A percentile compares a stretch with the other conserved stretches of the same genome.
Evolutionary conservation across 2,797 vertebrate genomes (phyloP).

Genomic region (Lacerta viridis): DNA sequence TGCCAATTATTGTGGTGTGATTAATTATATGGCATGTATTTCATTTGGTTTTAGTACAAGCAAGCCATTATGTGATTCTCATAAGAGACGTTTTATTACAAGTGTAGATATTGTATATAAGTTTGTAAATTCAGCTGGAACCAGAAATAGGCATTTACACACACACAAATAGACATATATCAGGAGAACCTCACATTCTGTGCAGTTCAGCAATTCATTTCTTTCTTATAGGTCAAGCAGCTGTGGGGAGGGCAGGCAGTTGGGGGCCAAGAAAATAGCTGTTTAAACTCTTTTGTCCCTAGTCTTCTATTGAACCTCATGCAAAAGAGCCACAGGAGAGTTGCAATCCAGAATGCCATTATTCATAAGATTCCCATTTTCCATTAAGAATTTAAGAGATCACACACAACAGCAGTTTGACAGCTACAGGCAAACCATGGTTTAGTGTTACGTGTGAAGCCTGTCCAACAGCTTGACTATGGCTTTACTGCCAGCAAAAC

Average conservation of each 20-base stretch:
- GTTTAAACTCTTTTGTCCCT: background rate
- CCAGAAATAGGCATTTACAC: conserved; percentile 16
- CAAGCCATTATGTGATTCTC: conserved; percentile 24
- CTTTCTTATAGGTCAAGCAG: background rate
- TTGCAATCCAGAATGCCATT: background rate
- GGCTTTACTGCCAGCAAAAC: too few species aligned
- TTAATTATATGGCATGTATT: conserved; percentile 58
- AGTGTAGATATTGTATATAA: background rate
- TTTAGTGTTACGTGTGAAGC: background rate
- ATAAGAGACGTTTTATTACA: conserved; percentile 2
- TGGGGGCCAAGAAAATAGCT: background rate
- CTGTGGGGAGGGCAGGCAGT: background rate
- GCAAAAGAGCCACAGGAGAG: background rate
- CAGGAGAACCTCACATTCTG: background rate
- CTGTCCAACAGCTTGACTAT: too few species aligned
- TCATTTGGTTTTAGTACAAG: conserved; percentile 53
- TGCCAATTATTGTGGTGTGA: conserved; percentile 44
- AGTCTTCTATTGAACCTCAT: background rate
- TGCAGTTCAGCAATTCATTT: background rate
- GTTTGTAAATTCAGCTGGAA: background rate
- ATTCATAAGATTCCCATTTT: background rate
- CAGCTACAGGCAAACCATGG: background rate
- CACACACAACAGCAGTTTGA: background rate
- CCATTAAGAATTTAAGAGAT: background rate
- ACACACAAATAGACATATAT: background rate